Evolutionary conservation across 2,797 vertebrate species (phyloP), one percentile per base, ranked within the genome.

Genomic region (Liparis tanakae): DNA sequence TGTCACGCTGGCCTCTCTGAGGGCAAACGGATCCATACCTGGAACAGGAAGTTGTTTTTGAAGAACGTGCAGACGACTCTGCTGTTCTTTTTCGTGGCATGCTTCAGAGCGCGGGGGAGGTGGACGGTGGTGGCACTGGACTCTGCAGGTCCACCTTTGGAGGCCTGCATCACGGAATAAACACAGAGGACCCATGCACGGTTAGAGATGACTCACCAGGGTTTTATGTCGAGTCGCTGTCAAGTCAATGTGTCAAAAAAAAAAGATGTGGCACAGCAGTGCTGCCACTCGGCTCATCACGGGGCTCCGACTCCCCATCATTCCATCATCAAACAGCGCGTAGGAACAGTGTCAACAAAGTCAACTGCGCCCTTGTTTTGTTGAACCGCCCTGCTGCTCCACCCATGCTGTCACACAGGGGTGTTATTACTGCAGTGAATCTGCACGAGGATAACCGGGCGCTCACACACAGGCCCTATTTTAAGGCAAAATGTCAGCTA

Each of bases 41-140:
- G 83, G 67, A 94, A 93, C 15, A 87, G 2, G 3, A 78, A 53
- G 65, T 65, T 88, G 66, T 90, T 84, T 25, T 66, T 85, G 85
- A 82, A 91, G 89, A 88, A 92, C 2, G 92, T 93, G 44, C 77
- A 87, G 39, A 88, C 43, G 0, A 94, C 90, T 68, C 90, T 93
- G 69, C 6, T 85, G 1, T 34, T 85, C 0, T 3, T 76, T 14
- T 41, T 81, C 2, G 30, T 60, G 5, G 43, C 58, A 9, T 54
- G 7, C 59, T 88, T 89, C 20, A 95, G 64, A 36, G 77, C 67
- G 1, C 78, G 8, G 0, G 95, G 94, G 6, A 95, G 79, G 18
- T 86, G 46, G 65, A 95, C 55, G 0, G 54, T 79, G 13, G 81
- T 70, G 0, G 39, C 12, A 41, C 6, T 13, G 2, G 5, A 46